Base-by-base conservation (phyloP, 2,888 invertebrate species). In the Trichopoda pennipes region DNA sequence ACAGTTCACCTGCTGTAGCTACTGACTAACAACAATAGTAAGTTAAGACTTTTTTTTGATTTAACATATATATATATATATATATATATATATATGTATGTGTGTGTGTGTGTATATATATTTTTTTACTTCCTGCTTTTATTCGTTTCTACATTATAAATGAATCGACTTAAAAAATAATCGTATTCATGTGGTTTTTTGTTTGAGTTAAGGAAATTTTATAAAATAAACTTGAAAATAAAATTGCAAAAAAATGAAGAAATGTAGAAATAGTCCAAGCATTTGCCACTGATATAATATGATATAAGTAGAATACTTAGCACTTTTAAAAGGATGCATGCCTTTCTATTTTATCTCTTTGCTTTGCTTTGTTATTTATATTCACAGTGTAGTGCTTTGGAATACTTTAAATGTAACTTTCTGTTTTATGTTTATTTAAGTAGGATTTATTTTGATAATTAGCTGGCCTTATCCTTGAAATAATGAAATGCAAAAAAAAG, bases 401-500 rank as follows among this genome's bases (percentile, higher is more conserved):
- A 10, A 68, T 42, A 51, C 47, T 72, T 53, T 66, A 53, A 53
- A 64, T 58, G 42, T 35, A 47, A 55, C 60, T 44, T 78, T 77
- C 28, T 69, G 19, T 70, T 78, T 58, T 63, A 35, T 49, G 10
- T 19, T 32, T 35, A 53, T 69, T 44, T 16, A 42, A 42, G 32
- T n/a, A n/a, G 17, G n/a, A 14, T 66, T 47, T 77, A 38, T 63
- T 35, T 12, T 21, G 49, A 12, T 69, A 47, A 64, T 72, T 61
- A 75, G 75, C 75, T 75, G 82, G 79, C 82, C 75, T 79, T 82
- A 82, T 75, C 82, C 82, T 82, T 82, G 79, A 82, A 79, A 58
- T 60, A 17, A 19, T 23, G 2, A 49, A 32, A 69, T 53, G 8
- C 35, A 38, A 19, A 66, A 44, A 23, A 55, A 44, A 58, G 21